phyloP scores from a whole-genome alignment of 2,797 vertebrate species.

The Eleutherodactylus coqui region DNA sequence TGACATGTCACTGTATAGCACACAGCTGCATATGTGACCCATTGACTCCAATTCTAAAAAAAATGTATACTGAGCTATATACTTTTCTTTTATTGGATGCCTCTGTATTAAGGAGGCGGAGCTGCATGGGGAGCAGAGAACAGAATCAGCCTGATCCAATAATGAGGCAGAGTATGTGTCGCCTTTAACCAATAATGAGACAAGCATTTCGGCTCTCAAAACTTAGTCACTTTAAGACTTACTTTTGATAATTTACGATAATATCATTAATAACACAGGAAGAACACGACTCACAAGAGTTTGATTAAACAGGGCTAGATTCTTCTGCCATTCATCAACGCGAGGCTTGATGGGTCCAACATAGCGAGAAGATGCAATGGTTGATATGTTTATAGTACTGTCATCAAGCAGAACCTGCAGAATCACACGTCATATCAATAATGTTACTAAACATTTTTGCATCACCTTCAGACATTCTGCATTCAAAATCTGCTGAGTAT shows the following conservation, averaged over 20 bases:
- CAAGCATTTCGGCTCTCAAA: neutral
- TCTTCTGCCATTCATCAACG: conserved; percentile 81
- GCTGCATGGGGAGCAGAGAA: no score
- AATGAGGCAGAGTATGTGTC: no score
- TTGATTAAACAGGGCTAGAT: conserved; percentile 83
- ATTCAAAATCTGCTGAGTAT: neutral
- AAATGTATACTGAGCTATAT: neutral
- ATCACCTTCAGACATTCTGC: no score
- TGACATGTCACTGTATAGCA: no score
- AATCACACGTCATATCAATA: neutral
- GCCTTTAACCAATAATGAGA: no score
- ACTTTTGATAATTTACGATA: neutral
- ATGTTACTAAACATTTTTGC: neutral
- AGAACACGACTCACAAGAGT: conserved; percentile 79
- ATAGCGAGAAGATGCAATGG: conserved; percentile 84
- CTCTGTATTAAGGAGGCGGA: no score
- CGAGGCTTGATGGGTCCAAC: conserved; percentile 78
- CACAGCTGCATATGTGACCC: no score
- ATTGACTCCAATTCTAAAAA: neutral
- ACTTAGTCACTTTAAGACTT: neutral
- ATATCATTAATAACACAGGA: neutral
- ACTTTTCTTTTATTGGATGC: neutral
- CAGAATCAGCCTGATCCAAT: no score
- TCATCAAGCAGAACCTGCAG: conserved; percentile 84
- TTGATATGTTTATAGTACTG: conserved; percentile 82